Conservation (phyloP, 2,797 vertebrate genomes). For the Lepilemur ruficaudatus region DNA sequence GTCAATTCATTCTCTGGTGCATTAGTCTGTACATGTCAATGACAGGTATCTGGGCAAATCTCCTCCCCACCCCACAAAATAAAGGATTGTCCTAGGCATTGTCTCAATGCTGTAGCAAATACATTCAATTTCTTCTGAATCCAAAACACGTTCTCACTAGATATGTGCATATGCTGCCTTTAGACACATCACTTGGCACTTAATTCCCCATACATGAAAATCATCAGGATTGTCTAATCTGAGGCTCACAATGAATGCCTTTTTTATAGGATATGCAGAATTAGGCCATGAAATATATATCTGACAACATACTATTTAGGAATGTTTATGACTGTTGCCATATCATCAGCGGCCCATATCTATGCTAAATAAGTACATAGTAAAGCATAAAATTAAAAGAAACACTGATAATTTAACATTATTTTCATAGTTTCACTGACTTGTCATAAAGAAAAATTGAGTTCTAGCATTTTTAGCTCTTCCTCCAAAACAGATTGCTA, state of each 20-base stretch:
- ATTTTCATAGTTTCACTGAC: background rate
- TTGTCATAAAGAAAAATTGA: background rate
- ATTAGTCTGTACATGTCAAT: conserved; percentile 86
- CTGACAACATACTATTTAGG: conserved; percentile 82
- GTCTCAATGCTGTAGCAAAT: conserved; percentile 83
- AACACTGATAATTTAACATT: conserved; percentile 18
- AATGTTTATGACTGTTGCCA: conserved; percentile 72
- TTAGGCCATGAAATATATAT: conserved; percentile 79
- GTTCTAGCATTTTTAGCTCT: background rate
- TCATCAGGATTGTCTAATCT: conserved; percentile 88
- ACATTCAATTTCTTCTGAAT: conserved; percentile 87
- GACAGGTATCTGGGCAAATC: conserved; percentile 77
- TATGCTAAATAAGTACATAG: conserved; percentile 37
- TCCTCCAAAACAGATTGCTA: background rate
- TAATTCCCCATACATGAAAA: conserved; percentile 89
- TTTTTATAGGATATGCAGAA: conserved; percentile 86
- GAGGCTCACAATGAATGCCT: conserved; percentile 87
- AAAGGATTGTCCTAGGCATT: conserved; percentile 83
- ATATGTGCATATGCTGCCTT: conserved; percentile 89
- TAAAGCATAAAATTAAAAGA: conserved; percentile 31
- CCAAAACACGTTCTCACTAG: conserved; percentile 87
- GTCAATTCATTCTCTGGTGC: conserved; percentile 86
- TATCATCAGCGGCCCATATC: conserved; percentile 66
- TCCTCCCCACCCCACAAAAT: conserved; percentile 69
- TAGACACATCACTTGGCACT: conserved; percentile 91